Conservation (phyloP, 2,113 vertebrate species). For the Pagrus major region DNA sequence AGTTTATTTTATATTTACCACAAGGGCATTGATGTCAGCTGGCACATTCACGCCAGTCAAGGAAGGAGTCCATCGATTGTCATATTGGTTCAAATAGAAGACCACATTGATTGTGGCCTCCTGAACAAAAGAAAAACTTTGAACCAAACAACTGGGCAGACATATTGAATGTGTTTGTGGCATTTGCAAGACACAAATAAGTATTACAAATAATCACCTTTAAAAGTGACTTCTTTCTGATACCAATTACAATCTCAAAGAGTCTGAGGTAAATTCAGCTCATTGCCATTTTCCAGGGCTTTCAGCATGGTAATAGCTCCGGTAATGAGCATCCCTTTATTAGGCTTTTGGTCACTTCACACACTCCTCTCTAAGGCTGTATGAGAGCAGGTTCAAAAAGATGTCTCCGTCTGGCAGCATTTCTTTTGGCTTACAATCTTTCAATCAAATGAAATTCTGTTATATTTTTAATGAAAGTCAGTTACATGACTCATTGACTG, state of each 20-base stretch:
- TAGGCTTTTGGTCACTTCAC: slow-evolving; percentile 15
- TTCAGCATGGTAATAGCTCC: background rate
- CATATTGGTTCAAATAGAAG: background rate
- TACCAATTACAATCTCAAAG: background rate
- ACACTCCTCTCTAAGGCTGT: background rate
- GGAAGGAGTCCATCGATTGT: background rate
- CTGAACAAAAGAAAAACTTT: background rate
- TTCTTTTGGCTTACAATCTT: background rate
- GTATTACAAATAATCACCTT: background rate
- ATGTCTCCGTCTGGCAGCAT: background rate
- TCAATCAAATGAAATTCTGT: background rate
- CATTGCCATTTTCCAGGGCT: slow-evolving; percentile 5
- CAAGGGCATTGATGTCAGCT: background rate
- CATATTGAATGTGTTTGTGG: background rate
- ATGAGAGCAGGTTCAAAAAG: background rate
- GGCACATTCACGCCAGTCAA: background rate
- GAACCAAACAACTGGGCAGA: background rate
- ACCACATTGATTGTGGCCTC: background rate
- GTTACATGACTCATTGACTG: background rate
- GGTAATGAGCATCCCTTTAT: slow-evolving; percentile 5
- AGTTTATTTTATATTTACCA: background rate
- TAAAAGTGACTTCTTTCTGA: background rate
- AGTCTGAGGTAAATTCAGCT: background rate
- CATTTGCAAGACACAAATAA: background rate
- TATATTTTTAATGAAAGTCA: too few relatives aligned